Evolutionary conservation across 2,113 vertebrate genomes (phyloP).

Genomic region (Meleagris gallopavo): DNA sequence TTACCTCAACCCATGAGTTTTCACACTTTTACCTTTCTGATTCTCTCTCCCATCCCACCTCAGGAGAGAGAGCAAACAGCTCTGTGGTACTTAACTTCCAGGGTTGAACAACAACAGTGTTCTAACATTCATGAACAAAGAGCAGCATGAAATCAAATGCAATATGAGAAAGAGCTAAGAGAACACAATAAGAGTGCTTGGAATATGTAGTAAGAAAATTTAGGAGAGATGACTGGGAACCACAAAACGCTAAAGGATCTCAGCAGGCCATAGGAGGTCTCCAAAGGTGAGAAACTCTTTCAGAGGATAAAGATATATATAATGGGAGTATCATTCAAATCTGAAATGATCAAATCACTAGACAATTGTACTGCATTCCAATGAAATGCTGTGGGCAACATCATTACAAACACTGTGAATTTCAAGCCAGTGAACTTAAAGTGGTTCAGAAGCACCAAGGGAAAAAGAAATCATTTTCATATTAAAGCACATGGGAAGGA

Average conservation of each 20-base stretch:
- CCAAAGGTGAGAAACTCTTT: not conserved
- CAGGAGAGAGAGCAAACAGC: no score
- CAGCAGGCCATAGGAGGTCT: not conserved
- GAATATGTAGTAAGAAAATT: not conserved
- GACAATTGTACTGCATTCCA: not conserved
- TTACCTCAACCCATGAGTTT: no score
- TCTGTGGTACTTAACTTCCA: no score
- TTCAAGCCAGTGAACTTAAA: not conserved
- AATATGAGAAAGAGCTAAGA: not conserved
- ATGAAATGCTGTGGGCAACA: not conserved
- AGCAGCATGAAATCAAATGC: not conserved
- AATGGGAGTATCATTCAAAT: not conserved
- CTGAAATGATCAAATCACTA: not conserved
- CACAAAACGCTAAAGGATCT: not conserved
- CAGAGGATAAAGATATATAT: not conserved
- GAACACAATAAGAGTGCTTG: not conserved
- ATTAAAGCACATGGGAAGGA: not conserved
- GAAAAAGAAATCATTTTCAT: not conserved
- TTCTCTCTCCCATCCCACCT: no score
- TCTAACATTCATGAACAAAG: not conserved
- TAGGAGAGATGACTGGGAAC: not conserved
- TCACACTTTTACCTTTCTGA: no score
- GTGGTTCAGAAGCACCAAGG: not conserved
- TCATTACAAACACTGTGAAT: not conserved
- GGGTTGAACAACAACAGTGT: not conserved